Evolutionary conservation across 2,113 vertebrate genomes (phyloP).

Genomic region (Microtus ochrogaster): DNA sequence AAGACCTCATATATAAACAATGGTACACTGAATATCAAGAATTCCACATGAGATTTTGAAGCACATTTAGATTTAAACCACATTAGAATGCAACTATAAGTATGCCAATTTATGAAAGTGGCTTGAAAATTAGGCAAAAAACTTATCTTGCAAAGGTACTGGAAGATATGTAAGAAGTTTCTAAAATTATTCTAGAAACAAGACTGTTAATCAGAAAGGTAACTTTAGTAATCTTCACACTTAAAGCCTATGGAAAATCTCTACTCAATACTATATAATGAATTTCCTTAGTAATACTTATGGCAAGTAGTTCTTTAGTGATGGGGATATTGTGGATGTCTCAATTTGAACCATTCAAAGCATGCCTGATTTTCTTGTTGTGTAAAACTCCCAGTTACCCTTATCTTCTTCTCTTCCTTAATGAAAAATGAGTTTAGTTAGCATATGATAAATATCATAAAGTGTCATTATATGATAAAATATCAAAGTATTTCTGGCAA

Average conservation of each 20-base stretch:
- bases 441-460: background rate
- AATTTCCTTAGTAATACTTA: background rate
- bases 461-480: background rate
- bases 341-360: background rate
- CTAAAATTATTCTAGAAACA: background rate
- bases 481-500: too few species aligned
- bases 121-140: background rate
- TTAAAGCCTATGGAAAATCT: background rate
- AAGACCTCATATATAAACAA: too few species aligned
- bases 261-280: background rate
- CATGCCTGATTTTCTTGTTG: background rate
- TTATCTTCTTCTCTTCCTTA: background rate
- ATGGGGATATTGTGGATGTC: background rate
- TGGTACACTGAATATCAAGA: background rate
- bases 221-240: background rate
- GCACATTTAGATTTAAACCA: background rate
- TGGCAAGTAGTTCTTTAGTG: background rate
- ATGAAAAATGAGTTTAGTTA: background rate
- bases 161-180: background rate
- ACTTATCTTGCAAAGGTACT: background rate
- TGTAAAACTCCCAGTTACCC: background rate
- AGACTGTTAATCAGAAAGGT: background rate
- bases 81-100: background rate
- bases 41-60: background rate
- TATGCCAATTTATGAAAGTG: background rate